Evolutionary conservation across 2,797 vertebrate genomes (phyloP), one percentile per base, ranked within the genome.

Genomic region (Mallotus villosus): DNA sequence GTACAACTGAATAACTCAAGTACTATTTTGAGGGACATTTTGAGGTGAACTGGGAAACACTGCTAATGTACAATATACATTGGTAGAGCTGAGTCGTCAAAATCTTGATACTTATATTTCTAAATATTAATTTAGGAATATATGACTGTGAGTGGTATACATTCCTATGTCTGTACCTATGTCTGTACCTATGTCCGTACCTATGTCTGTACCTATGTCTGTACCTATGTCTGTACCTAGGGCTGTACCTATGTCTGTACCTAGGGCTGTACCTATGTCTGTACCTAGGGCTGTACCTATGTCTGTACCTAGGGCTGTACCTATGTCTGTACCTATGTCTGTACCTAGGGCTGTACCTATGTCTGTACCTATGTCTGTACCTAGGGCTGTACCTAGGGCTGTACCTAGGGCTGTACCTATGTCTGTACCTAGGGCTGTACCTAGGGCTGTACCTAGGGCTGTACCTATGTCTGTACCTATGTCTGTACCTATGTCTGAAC

Each of bases 1-100:
- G 58, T 7, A 80, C 53, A 67, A 73, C 90, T 90, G 58, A 14
- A 24, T 85, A 84, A 84, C 72, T 78, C 22, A 90, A 84, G 78
- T 82, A 85, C 83, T 87, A 85, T 89, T 91, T 90, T 87, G 86
- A 74, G 55, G 83, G 78, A 78, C 84, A 82, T 87, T 81, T 55
- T 84, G 86, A 63, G 90, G 89, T 81, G 71, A 76, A 72, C 76
- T 70, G 84, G 85, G 85, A 85, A 72, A 77, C 21, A 74, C 24
- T 63, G 21, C 72, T 79, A 72, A 74, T 70, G 74, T 63, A 79
- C 73, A 70, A 86, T 82, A 80, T 67, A 17, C 70, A 63, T n/a
- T 5, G 51, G 76, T 76, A 46, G 74, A 65, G 87, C 84, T 88
- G 84, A 89, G 75, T 86, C 79, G 71, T 57, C 82, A 62, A 67